Evolutionary conservation across 30 jellyfish, hydroid and myxozoan genomes (phyloP), one percentile per base, ranked within the genome.

Genomic region (Clytia hemisphaerica): DNA sequence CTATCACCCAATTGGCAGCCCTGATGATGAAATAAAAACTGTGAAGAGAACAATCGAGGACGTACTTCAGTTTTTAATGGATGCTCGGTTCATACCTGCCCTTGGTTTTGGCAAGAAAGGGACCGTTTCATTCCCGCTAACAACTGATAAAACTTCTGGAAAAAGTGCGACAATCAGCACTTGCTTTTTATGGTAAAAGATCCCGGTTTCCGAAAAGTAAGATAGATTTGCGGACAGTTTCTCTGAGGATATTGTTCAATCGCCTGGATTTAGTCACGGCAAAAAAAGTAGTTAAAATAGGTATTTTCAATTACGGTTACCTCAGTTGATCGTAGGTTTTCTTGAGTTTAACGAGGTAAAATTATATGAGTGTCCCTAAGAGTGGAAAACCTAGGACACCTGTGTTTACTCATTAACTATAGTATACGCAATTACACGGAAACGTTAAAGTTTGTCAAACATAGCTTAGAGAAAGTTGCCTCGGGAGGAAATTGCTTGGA

Each of bases 191-290:
- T 4, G 22, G 28, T n/a, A 37, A 3, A 4, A 4, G 4, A 37
- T 64, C 22, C 77, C 68, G n/a, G 77, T 64, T 46, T 37, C 40
- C 28, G 67, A 64, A 9, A 18, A 64, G 24, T 64, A 64, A 2
- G 77, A 64, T 7, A 4, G 18, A 2, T 38, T 64, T 19, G 34
- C 77, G 4, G 22, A 12, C 4, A 64, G 25, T 29, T 4, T 64
- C 26, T 7, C 25, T 7, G 42, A 36, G 16, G 77, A 36, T 38
- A 64, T 64, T 2, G 40, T 64, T 14, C 21, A 64, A 46, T 15
- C 37, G 4, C 77, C 77, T 5, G 77, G 77, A 16, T 64, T 64
- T 64, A 64, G 77, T 4, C n/a, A n/a, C n/a, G n/a, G n/a, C n/a
- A n/a, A n/a, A n/a, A n/a, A n/a, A n/a, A n/a, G n/a, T n/a, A n/a